Conservation (phyloP, 2,888 invertebrate species). For the Netelia virgata region DNA sequence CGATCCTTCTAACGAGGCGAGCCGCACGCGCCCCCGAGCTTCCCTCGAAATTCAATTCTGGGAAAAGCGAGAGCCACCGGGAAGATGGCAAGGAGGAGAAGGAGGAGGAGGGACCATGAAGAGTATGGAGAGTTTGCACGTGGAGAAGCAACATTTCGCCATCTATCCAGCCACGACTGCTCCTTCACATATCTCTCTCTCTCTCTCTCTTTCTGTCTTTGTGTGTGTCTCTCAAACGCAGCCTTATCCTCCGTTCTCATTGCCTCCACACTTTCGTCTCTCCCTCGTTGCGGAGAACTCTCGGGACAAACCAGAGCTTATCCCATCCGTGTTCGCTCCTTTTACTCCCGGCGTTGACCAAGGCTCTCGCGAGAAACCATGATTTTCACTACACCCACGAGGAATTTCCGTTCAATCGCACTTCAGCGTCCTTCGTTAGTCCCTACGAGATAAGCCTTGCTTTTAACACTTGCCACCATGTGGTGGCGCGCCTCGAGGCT, state of each 20-base stretch:
- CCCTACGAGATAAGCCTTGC: conserved; percentile 65
- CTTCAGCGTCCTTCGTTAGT: conserved; percentile 66
- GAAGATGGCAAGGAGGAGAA: conserved; percentile 24
- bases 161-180: conserved; percentile 38
- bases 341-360: neutral
- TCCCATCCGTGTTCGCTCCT: neutral
- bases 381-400: conserved; percentile 65
- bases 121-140: conserved; percentile 38
- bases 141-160: conserved; percentile 23
- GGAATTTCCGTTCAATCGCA: conserved; percentile 63
- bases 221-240: conserved; percentile 6
- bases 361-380: conserved; percentile 41
- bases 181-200: conserved; percentile 30
- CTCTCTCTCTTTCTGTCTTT: conserved; percentile 25
- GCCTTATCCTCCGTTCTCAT: neutral
- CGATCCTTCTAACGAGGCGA: conserved; percentile 69
- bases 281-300: neutral
- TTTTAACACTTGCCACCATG: conserved; percentile 69
- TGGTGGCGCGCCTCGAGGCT: conserved; percentile 36
- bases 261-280: neutral
- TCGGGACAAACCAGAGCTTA: neutral
- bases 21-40: conserved; percentile 70
- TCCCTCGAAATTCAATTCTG: conserved; percentile 69
- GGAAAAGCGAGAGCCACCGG: conserved; percentile 55
- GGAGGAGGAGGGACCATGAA: conserved; percentile 16